Base-by-base conservation (phyloP, 2,888 invertebrate species). In the Scaptomyza cyrtandrae region DNA sequence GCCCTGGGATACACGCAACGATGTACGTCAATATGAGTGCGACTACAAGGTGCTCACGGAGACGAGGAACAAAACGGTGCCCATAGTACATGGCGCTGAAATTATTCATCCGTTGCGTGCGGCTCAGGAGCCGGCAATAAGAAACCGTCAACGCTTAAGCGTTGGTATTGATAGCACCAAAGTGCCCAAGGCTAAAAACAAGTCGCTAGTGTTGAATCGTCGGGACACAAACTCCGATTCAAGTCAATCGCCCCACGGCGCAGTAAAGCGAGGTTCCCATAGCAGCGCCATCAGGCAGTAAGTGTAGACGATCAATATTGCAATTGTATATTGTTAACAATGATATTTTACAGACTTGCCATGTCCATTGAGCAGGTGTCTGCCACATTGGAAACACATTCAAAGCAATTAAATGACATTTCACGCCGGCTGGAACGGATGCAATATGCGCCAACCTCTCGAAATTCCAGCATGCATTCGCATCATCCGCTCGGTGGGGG, bases 1-100 rank as follows among this genome's bases (percentile, higher is more conserved):
- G 44, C 97, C 98, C 0, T 98, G 98, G 98, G 97, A 97, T 92
- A 94, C 95, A 0, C 93, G 95, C 59, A 97, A 97, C 74, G 98
- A 98, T 91, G 91, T 97, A 27, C 93, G 96, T 72, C 98, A 98
- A 89, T 98, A 95, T 90, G 98, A 98, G 90, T 94, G 95, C 6
- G 95, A 96, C 57, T 98, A 95, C 90, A 93, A 95, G 53, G 95
- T 98, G 41, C 93, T 95, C 61, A 97, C 97, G 1, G 95, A 96
- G 90, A 96, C 96, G 7, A 93, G 94, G 60, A 96, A 96, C 90
- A 94, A 94, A 77, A 95, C 96, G 24, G 67, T 74, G 52, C 95
- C 96, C 48, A 95, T 95, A 24, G 64, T 77, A 13, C 78, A 66
- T 3, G 49, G 59, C 3, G 35, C 55, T 19, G 77, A 76, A 13